Base-by-base conservation (phyloP, 2,888 invertebrate genomes). In the Aproaerema taeniolella region DNA sequence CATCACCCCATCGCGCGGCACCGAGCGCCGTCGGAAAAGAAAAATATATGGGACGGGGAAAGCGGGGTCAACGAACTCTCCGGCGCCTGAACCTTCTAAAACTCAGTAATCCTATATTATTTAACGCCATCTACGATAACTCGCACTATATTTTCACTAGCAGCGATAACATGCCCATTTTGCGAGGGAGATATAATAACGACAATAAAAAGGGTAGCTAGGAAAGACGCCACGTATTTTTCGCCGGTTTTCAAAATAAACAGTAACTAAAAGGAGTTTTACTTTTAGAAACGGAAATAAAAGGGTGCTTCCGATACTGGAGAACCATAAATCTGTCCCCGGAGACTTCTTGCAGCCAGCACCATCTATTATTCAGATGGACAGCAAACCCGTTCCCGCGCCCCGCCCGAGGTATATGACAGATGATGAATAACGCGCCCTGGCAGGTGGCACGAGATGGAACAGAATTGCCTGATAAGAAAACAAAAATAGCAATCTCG, bases 1-100 rank as follows among this genome's bases (percentile, higher is more conserved):
- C 26, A 39, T 29, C 48, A 47, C 47, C 52, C 49, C 58, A 58
- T 11, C 57, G 66, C 62, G 66, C 67, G 65, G 65, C 68, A 62
- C 66, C 62, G n/a, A n/a, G n/a, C 61, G 67, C 67, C 77, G 83
- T 78, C 81, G 80, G 77, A 78, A 75, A 79, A 81, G 80, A 80
- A 81, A 82, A 81, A 79, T 80, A 67, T 74, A 69, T 69, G 74
- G 52, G 48, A 46, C 20, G 35, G 61, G 65, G 63, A 70, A 67
- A 61, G 63, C 53, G 67, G 47, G 82, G 79, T 78, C 80, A 56
- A 66, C 60, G 80, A 80, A 74, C 83, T 58, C 67, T 52, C 36
- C 58, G 53, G 47, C 53, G 17, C 48, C 52, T 52, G 50, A 52
- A 57, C 61, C 68, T 65, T 62, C 64, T 68, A 62, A 66, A 65